These are phyloP conservation scores for Cheilosia scutellata DNA, from an alignment of 2,888 invertebrate species.

Conservation along the genomic window DNA sequence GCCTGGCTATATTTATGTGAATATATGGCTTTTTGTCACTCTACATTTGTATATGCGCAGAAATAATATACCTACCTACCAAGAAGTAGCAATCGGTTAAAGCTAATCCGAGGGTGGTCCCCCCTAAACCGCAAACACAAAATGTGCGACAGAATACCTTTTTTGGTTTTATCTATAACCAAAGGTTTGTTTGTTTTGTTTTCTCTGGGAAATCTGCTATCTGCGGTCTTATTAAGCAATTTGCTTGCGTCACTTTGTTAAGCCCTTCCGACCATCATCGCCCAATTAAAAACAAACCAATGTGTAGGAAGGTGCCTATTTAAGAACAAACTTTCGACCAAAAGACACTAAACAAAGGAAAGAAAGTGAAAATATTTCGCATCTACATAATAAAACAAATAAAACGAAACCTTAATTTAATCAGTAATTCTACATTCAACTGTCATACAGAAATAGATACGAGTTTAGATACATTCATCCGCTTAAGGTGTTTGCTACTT, in stretches of 20 bases:
- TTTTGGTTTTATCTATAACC: neutral
- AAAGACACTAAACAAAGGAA: neutral
- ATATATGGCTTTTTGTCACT: neutral
- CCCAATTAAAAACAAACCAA: slow-evolving; percentile 14
- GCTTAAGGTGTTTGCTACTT: slow-evolving; percentile 12
- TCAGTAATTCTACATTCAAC: slow-evolving; percentile 42
- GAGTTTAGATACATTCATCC: slow-evolving; percentile 26
- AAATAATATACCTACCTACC: neutral
- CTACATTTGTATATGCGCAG: neutral
- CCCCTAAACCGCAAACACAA: slow-evolving; percentile 18
- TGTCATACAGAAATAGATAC: slow-evolving; percentile 20
- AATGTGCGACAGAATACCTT: slow-evolving; percentile 1
- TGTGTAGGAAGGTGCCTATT: neutral
- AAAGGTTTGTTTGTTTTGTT: slow-evolving; percentile 44
- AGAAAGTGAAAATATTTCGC: neutral
- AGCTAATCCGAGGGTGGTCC: slow-evolving; percentile 21
- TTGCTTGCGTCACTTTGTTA: neutral
- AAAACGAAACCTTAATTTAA: slow-evolving; percentile 14
- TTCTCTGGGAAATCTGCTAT: slow-evolving; percentile 36
- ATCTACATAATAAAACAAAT: slow-evolving; percentile 1
- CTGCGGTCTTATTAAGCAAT: neutral
- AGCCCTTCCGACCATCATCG: neutral
- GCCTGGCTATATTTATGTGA: neutral
- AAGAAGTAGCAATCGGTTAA: neutral
- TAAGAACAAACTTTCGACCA: slow-evolving; percentile 2